Evolutionary conservation across 2,888 invertebrate species (phyloP).

Genomic region (Ecdyonurus torrentis): DNA sequence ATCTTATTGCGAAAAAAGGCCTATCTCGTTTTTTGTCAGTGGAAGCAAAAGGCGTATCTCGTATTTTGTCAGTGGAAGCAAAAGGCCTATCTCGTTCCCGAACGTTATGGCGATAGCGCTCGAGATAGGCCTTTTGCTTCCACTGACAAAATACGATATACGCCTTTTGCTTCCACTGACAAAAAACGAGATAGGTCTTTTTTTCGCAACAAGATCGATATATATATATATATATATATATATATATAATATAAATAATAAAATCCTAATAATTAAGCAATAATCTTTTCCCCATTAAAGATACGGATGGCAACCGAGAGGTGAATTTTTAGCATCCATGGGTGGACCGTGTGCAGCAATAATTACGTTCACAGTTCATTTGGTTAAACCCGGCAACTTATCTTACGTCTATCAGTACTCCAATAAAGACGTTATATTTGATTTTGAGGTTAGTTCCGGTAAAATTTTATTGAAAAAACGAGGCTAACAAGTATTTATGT

Average conservation of each 20-base stretch:
- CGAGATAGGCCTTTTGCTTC: too few relatives aligned
- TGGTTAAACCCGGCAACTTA: constrained; percentile 33
- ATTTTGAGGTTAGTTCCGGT: constrained; percentile 26
- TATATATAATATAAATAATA: neutral
- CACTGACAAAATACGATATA: too few relatives aligned
- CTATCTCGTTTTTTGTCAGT: too few relatives aligned
- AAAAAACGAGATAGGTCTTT: too few relatives aligned
- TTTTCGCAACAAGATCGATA: too few relatives aligned
- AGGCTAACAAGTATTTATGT: neutral
- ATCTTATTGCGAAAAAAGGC: too few relatives aligned
- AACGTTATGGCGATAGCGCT: too few relatives aligned
- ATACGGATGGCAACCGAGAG: constrained; percentile 28
- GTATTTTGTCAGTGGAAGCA: too few relatives aligned
- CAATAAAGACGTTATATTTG: constrained; percentile 27
- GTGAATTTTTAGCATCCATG: constrained; percentile 29
- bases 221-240: too few relatives aligned
- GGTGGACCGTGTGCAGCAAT: constrained; percentile 32
- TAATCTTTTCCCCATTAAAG: constrained; percentile 17
- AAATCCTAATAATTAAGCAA: neutral
- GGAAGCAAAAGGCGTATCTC: too few relatives aligned
- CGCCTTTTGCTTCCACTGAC: too few relatives aligned
- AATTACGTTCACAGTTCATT: constrained; percentile 31
- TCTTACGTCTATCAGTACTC: constrained; percentile 33
- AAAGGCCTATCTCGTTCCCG: too few relatives aligned
- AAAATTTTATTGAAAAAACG: neutral